Evolutionary conservation across 2,797 vertebrate genomes (phyloP).

Genomic region (Hafferia zeledoni): DNA sequence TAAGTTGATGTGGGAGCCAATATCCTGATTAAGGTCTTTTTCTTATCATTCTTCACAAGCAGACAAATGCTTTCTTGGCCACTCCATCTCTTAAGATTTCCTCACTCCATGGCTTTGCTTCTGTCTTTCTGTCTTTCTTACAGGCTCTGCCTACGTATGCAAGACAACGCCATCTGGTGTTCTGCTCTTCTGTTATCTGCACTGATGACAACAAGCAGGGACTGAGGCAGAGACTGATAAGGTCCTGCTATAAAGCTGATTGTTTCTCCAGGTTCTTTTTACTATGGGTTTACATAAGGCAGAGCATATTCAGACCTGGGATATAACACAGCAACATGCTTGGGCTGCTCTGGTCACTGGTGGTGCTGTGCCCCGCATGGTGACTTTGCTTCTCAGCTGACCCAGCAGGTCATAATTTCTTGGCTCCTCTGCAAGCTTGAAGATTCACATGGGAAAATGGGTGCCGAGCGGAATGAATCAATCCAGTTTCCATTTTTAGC

Average conservation of each 20-base stretch:
- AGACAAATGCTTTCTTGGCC: neutral
- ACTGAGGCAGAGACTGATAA: neutral
- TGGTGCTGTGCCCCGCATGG: neutral
- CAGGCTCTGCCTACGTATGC: neutral
- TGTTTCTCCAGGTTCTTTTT: neutral
- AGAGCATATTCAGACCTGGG: neutral
- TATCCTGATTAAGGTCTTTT: neutral
- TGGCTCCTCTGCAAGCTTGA: neutral
- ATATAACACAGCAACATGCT: neutral
- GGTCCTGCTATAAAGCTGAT: neutral
- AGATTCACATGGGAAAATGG: neutral
- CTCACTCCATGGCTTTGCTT: neutral
- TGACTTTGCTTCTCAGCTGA: neutral
- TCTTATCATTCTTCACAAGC: neutral
- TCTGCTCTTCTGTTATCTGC: neutral
- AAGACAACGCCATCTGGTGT: neutral
- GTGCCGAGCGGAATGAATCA: neutral
- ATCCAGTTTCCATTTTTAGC: slow-evolving; percentile 29
- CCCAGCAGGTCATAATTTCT: neutral
- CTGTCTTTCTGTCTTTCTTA: neutral
- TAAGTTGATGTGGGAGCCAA: neutral
- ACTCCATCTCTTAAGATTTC: neutral
- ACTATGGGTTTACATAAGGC: neutral
- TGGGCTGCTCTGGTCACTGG: neutral
- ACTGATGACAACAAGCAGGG: neutral